Conservation (phyloP, 1,140 invertebrate species). For the Atopsyche davidsoni region DNA sequence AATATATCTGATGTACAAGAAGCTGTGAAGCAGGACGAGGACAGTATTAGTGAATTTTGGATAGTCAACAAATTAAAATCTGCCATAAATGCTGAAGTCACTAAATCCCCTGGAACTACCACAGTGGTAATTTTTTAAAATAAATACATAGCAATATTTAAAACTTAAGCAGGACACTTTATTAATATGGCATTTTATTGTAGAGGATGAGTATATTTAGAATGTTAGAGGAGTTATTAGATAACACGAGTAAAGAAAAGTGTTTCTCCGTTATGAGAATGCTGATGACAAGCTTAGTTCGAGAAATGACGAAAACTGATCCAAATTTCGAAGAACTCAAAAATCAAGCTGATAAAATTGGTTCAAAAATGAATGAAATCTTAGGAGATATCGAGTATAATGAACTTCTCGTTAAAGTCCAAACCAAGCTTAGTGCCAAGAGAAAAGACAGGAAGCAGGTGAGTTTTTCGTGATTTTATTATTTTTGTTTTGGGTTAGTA, state of each 20-base stretch:
- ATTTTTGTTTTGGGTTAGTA: conserved; percentile 2
- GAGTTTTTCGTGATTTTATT: conserved; percentile 27
- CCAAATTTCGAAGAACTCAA: conserved; percentile 46
- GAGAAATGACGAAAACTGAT: conserved; percentile 54
- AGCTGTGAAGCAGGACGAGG: conserved; percentile 17
- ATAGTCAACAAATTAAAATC: conserved; percentile 52
- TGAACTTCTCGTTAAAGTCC: conserved; percentile 47
- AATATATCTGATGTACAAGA: conserved; percentile 12
- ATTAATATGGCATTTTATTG: conserved; percentile 28
- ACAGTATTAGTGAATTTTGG: conserved; percentile 48
- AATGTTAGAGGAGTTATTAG: conserved; percentile 57
- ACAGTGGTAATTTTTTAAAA: conserved; percentile 42
- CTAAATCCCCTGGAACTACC: conserved; percentile 42
- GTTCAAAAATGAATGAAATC: conserved; percentile 55
- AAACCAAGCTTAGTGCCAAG: conserved; percentile 50
- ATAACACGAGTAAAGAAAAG: conserved; percentile 48
- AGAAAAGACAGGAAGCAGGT: conserved; percentile 56
- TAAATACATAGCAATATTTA: background rate
- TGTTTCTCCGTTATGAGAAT: conserved; percentile 48
- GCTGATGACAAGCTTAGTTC: conserved; percentile 57
- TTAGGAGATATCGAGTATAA: conserved; percentile 57
- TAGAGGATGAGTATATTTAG: conserved; percentile 61
- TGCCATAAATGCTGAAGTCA: conserved; percentile 55
- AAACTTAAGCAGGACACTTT: background rate
- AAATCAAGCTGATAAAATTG: conserved; percentile 57